Percentiles rank a stretch among this genome's conserved stretches.
These are phyloP conservation scores for Heliothis peltigera DNA, from an alignment of 2,888 invertebrate genomes.

Conservation along the genomic window DNA sequence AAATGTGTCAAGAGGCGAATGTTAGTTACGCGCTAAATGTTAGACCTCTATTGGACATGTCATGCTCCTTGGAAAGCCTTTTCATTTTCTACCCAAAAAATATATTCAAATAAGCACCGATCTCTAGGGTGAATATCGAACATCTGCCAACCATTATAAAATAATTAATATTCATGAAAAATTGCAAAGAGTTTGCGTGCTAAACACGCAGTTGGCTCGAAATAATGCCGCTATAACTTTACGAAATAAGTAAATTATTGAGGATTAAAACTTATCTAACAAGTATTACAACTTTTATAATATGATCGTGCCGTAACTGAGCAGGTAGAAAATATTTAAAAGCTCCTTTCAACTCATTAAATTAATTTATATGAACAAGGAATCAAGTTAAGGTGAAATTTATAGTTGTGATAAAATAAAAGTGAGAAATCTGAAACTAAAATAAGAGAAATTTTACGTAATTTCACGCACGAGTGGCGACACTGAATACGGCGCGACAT, in stretches of 20 bases:
- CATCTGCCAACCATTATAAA: conserved; percentile 55
- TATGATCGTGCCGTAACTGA: conserved; percentile 21
- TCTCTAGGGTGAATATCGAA: conserved; percentile 47
- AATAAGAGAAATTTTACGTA: conserved; percentile 54
- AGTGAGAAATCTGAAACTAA: conserved; percentile 28
- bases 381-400: conserved; percentile 16
- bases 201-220: conserved; percentile 49
- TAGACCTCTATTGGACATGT: conserved; percentile 17
- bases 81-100: conserved; percentile 39
- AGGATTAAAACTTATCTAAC: conserved; percentile 45
- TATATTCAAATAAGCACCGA: conserved; percentile 48
- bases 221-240: conserved; percentile 53
- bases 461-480: conserved; percentile 57
- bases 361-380: conserved; percentile 12
- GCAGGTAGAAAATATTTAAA: conserved; percentile 25
- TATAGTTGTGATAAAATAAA: conserved; percentile 8
- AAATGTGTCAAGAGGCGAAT: conserved; percentile 45
- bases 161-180: conserved; percentile 63
- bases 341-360: neutral
- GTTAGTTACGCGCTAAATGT: conserved; percentile 35
- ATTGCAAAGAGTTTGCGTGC: conserved; percentile 49
- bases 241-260: conserved; percentile 55
- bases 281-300: conserved; percentile 50
- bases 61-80: conserved; percentile 16
- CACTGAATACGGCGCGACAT: conserved; percentile 57